Conservation (phyloP, 2,113 vertebrate genomes). For the Cricetomys ansorgei region DNA sequence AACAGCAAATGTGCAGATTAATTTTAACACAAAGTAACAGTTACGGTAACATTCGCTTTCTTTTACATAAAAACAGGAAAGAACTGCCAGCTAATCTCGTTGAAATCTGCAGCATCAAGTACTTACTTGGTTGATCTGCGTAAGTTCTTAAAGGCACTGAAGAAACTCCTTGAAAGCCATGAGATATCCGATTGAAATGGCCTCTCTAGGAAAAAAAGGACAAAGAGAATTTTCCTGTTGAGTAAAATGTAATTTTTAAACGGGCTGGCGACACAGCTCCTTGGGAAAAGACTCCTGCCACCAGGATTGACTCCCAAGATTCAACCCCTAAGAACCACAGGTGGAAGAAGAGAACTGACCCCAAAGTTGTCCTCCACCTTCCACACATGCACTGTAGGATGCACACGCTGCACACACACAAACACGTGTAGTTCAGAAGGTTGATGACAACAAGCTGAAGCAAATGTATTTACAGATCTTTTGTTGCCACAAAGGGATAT, state of each 20-base stretch:
- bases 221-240: constrained; percentile 4
- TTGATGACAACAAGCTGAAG: background rate
- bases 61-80: constrained; percentile 41
- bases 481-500: background rate
- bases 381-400: background rate
- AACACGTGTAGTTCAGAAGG: background rate
- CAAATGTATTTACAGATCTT: constrained; percentile 36
- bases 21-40: background rate
- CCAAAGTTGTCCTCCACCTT: background rate
- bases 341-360: background rate
- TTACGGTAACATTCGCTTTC: background rate
- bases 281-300: background rate
- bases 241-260: constrained; percentile 32
- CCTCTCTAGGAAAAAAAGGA: constrained; percentile 86
- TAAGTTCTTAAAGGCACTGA: constrained; percentile 91
- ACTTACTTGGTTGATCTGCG: constrained; percentile 90
- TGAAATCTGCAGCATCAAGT: background rate
- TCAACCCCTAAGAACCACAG: background rate
- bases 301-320: background rate
- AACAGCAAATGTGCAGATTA: constrained; percentile 21
- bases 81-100: background rate
- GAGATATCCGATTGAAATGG: constrained; percentile 87
- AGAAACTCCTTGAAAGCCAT: constrained; percentile 90
- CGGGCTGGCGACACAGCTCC: background rate
- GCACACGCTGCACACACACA: too few species aligned